A percentile compares a stretch with the other conserved stretches of the same genome.
phyloP scores from a whole-genome alignment of 2,888 invertebrate genomes.

The Noctua fimbriata region DNA sequence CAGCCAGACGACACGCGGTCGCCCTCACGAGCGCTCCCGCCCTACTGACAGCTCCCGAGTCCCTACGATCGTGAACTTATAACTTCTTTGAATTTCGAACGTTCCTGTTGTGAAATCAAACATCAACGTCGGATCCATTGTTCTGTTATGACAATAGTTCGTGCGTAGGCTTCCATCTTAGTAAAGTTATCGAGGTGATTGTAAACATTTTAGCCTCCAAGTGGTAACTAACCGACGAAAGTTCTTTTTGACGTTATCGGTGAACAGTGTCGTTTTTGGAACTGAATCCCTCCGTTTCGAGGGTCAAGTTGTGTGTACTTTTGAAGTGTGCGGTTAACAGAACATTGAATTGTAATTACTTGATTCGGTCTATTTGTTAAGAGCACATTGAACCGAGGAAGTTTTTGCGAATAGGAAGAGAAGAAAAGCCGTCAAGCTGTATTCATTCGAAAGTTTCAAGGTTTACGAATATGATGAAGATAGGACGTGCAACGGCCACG shows the following conservation, averaged over 20 bases:
- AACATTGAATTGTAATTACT: conserved; percentile 61
- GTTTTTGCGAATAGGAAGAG: conserved; percentile 67
- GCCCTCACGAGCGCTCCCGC: conserved; percentile 82
- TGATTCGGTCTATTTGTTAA: conserved; percentile 33
- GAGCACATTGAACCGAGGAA: conserved; percentile 32
- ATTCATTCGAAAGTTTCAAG: conserved; percentile 89
- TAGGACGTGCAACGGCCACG: conserved; percentile 83
- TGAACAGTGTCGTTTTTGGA: conserved; percentile 59
- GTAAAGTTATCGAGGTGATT: conserved; percentile 77
- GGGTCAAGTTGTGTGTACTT: conserved; percentile 58
- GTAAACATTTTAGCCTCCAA: conserved; percentile 75
- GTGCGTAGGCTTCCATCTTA: conserved; percentile 81
- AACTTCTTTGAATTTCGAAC: conserved; percentile 72
- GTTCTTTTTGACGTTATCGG: conserved; percentile 58
- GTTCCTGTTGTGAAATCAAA: conserved; percentile 60
- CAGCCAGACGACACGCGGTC: conserved; percentile 88
- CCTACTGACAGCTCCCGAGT: conserved; percentile 67
- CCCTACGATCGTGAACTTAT: conserved; percentile 70
- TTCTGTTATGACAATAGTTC: conserved; percentile 80
- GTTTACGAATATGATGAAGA: conserved; percentile 89
- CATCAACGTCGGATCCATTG: conserved; percentile 74
- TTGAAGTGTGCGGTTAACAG: conserved; percentile 56
- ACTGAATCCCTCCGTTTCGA: conserved; percentile 53
- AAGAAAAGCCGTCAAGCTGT: conserved; percentile 87
- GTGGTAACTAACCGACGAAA: conserved; percentile 72